These are phyloP conservation scores for Brachypalpus laphriformis DNA, from an alignment of 2,888 invertebrate genomes.

Conservation along the genomic window DNA sequence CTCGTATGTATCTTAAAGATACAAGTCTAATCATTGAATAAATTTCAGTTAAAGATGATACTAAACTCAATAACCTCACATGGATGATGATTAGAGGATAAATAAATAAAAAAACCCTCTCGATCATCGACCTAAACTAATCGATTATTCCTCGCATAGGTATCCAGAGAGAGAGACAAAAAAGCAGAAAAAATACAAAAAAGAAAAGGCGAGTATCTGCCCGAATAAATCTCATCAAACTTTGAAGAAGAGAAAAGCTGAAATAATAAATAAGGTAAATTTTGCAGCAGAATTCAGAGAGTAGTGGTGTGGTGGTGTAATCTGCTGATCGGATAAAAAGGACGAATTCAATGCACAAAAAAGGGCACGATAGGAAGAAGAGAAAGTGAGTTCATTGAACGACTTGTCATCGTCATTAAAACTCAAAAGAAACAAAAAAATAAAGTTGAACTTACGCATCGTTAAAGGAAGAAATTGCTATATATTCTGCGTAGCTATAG, in stretches of 20 bases:
- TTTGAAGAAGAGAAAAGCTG: slow-evolving; percentile 45
- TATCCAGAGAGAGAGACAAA: slow-evolving; percentile 17
- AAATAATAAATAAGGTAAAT: slow-evolving; percentile 58
- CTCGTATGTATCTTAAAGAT: neutral
- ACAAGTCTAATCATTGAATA: slow-evolving; percentile 10
- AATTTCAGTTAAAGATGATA: neutral
- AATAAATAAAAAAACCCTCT: slow-evolving; percentile 3
- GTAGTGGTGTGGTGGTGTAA: slow-evolving; percentile 3
- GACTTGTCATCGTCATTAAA: slow-evolving; percentile 64
- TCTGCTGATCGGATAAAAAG: slow-evolving; percentile 61
- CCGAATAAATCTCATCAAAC: slow-evolving; percentile 70
- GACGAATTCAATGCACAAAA: slow-evolving; percentile 23
- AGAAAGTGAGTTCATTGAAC: slow-evolving; percentile 60
- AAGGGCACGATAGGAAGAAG: neutral
- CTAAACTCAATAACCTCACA: slow-evolving; percentile 29
- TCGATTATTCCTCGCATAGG: slow-evolving; percentile 58
- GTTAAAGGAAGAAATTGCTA: slow-evolving; percentile 27
- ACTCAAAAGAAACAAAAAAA: slow-evolving; percentile 32
- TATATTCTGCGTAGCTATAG: slow-evolving; percentile 14
- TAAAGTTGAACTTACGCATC: slow-evolving; percentile 37
- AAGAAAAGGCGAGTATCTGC: slow-evolving; percentile 19
- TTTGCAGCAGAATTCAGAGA: neutral
- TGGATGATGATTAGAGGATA: slow-evolving; percentile 13
- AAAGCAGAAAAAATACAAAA: neutral
- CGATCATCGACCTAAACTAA: slow-evolving; percentile 59